Evolutionary conservation across 2,797 vertebrate genomes (phyloP), one percentile per base, ranked within the genome.

Genomic region (Adelosebastes latens): DNA sequence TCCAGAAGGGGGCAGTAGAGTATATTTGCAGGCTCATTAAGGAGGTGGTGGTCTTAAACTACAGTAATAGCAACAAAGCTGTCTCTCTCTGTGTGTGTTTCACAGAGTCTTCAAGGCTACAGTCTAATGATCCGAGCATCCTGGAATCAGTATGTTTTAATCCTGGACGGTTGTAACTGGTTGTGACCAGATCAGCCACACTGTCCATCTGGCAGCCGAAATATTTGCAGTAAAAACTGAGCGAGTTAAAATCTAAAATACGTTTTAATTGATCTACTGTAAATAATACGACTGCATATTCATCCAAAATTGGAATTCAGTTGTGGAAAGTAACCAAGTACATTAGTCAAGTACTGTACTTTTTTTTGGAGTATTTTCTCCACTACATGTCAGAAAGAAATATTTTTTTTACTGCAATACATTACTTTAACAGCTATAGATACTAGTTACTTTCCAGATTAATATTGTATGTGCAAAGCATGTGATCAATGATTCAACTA

Each of bases 1-100:
- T 70, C 88, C 93, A 91, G 77, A 56, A 81, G 91, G 85, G 75
- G 87, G 88, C 87, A 77, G 74, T 74, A 68, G 75, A 83, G 75
- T 24, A 32, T 6, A 60, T 80, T 62, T 69, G 55, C 52, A 32
- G 60, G 25, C 71, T 85, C 64, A 76, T 88, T 86, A 87, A 60
- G 31, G 25, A 56, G 56, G 59, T 7, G 34, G 78, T 86, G 20
- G 42, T 73, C 53, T 80, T 83, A 74, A 77, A 34, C 63, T 39
- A 52, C 49, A 52, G 8, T 52, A 68, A 63, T 42, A 13, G 42
- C 2, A 79, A 59, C 46, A 68, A 64, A 61, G 60, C 62, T 22
- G 24, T 77, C 7, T 24, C 20, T 76, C 7, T 24, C 20, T 81
- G 3, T 42, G 3, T 52, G 10, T 24, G 42, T 53, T 42, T 70